These are phyloP conservation scores for Procapra przewalskii DNA, from an alignment of 2,113 vertebrate species.

Conservation along the genomic window DNA sequence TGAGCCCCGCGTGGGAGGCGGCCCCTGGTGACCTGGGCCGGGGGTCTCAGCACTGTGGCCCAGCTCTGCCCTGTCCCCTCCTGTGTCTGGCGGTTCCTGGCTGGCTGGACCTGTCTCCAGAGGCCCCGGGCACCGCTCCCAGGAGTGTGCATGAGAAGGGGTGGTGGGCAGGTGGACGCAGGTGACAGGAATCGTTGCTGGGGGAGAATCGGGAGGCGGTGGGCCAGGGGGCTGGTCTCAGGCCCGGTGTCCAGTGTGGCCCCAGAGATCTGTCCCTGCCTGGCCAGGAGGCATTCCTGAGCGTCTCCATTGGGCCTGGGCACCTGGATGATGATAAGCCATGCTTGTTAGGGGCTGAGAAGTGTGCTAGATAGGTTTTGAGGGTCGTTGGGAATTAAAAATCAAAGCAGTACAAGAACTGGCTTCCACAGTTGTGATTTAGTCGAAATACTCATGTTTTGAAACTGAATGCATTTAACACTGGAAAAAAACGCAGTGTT, in stretches of 20 bases:
- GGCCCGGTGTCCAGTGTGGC: too few species aligned
- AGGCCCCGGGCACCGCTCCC: neutral
- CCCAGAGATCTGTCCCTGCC: neutral
- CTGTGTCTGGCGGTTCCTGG: neutral
- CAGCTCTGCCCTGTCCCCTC: neutral
- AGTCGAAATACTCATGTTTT: neutral
- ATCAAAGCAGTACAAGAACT: neutral
- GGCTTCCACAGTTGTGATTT: neutral
- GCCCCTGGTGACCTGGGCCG: neutral
- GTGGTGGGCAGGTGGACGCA: neutral
- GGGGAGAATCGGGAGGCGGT: fast-evolving
- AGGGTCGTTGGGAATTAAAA: neutral
- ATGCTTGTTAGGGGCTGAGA: neutral
- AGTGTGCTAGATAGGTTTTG: neutral
- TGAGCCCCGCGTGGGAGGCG: neutral
- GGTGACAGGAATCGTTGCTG: fast-evolving
- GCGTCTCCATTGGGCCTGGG: neutral
- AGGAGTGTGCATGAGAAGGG: neutral
- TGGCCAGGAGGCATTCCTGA: neutral
- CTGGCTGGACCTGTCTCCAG: neutral
- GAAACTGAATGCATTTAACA: neutral
- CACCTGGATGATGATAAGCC: neutral
- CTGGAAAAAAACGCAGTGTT: neutral
- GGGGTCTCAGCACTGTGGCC: neutral
- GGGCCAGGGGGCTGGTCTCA: fast-evolving